Evolutionary conservation across 1,140 invertebrate genomes (phyloP), one percentile per base, ranked within the genome.

Genomic region (Anagrus nilaparvatae): DNA sequence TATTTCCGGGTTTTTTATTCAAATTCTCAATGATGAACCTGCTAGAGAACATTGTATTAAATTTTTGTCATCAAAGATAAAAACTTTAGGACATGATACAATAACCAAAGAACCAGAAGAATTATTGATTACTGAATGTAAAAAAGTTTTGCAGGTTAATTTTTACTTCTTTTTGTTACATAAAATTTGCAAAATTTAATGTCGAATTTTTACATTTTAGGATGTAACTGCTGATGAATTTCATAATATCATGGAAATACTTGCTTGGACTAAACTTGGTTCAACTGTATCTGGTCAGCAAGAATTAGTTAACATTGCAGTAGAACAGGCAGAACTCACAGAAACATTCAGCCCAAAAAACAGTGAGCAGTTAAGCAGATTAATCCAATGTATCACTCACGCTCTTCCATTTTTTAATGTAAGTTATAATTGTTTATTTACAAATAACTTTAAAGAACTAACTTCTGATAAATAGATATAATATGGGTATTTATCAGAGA

Each of bases 151-250:
- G 48, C 76, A 81, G 71, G 81, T 84, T 66, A 50, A 44, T 16
- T 21, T 21, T 30, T 21, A 24, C 18, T 2, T 28, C 24, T 18
- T 19, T 40, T 32, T 37, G 31, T 44, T 41, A 18, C 25, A 38
- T 37, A 14, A 44, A 37, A 43, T n/a, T 23, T 16, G 9, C 17
- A 34, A 9, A 27, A 21, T 20, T 34, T 37, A 32, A 33, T 23
- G 39, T 36, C 32, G 20, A 40, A 10, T 27, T 31, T 24, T 40
- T 40, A 19, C 13, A 29, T 59, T 63, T 2, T 51, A 89, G 82
- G 85, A 90, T 74, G 82, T 90, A 9, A 89, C 84, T 27, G 85
- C 87, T 35, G 87, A 93, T 52, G 92, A 97, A 67, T 95, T 95
- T 69, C 80, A 90, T 45, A 74, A 79, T 33, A 79, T 96, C 23